Percentiles rank a stretch among this genome's conserved stretches.
phyloP scores from a whole-genome alignment of 1,140 invertebrate species.

The Brachionus rubens region DNA sequence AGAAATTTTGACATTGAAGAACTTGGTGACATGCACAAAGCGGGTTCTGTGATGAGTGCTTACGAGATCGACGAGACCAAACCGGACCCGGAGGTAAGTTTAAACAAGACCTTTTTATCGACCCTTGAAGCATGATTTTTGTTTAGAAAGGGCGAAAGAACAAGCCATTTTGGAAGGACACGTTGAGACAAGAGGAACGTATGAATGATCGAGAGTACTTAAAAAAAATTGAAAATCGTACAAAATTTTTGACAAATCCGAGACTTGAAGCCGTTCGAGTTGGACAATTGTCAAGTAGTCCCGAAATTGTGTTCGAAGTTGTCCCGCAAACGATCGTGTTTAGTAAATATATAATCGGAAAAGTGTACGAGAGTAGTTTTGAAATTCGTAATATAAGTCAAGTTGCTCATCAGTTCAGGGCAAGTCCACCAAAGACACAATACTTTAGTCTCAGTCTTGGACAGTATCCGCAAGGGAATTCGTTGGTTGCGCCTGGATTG shows the following conservation, averaged over 20 bases:
- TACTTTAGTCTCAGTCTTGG: slow-evolving; percentile 59
- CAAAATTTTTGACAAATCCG: slow-evolving; percentile 38
- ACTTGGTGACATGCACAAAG: neutral
- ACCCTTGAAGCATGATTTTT: neutral
- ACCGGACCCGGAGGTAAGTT: neutral
- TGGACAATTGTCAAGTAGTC: neutral
- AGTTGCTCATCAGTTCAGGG: slow-evolving; percentile 54
- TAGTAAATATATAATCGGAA: slow-evolving; percentile 56
- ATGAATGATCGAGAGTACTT: neutral
- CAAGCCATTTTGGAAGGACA: slow-evolving; percentile 35
- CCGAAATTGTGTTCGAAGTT: slow-evolving; percentile 51
- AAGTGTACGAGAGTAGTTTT: slow-evolving; percentile 59
- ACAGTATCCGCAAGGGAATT: slow-evolving; percentile 59
- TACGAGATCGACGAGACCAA: neutral
- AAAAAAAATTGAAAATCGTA: slow-evolving; percentile 22
- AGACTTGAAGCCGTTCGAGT: neutral
- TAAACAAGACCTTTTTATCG: neutral
- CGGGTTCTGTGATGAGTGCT: neutral
- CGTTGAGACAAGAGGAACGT: slow-evolving; percentile 24
- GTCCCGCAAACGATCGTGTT: slow-evolving; percentile 55
- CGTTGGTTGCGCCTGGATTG: slow-evolving; percentile 59
- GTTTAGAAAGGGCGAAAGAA: neutral
- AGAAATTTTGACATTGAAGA: slow-evolving; percentile 3
- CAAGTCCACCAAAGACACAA: slow-evolving; percentile 54
- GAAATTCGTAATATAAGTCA: slow-evolving; percentile 59